These are phyloP conservation scores for Cromileptes altivelis DNA, from an alignment of 2,113 vertebrate genomes.

Conservation along the genomic window DNA sequence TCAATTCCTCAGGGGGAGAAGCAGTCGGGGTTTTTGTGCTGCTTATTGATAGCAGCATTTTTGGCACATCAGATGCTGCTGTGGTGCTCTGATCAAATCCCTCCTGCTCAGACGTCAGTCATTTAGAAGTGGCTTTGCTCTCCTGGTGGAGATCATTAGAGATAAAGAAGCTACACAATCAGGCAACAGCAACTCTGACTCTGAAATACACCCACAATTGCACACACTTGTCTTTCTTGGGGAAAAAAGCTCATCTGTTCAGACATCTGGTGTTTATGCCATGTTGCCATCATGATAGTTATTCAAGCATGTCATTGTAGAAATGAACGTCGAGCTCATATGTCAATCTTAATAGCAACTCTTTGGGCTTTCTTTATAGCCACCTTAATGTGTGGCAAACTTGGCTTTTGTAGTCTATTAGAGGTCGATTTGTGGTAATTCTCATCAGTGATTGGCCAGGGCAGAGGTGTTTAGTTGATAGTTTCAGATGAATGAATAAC, in stretches of 20 bases:
- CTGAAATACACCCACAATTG: slow-evolving; percentile 42
- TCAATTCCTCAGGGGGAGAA: slow-evolving; percentile 28
- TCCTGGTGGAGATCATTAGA: slow-evolving; percentile 69
- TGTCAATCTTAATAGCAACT: slow-evolving; percentile 77
- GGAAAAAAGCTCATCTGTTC: slow-evolving; percentile 64
- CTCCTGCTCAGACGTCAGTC: slow-evolving; percentile 57
- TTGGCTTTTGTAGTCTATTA: neutral
- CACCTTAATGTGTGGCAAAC: neutral
- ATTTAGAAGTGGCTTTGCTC: slow-evolving; percentile 49
- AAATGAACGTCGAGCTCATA: slow-evolving; percentile 69
- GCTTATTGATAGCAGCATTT: slow-evolving; percentile 52
- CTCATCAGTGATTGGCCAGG: neutral
- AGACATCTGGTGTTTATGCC: slow-evolving; percentile 83
- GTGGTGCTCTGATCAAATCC: slow-evolving; percentile 67
- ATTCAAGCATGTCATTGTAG: slow-evolving; percentile 82
- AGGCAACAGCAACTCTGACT: slow-evolving; percentile 13
- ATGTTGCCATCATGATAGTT: slow-evolving; percentile 78
- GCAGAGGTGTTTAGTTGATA: neutral
- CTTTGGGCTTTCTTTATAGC: slow-evolving; percentile 12
- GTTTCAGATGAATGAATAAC: slow-evolving; percentile 6
- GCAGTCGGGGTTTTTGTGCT: slow-evolving; percentile 38
- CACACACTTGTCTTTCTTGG: slow-evolving; percentile 69
- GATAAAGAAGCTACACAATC: slow-evolving; percentile 50
- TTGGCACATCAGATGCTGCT: slow-evolving; percentile 45
- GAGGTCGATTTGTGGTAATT: slow-evolving; percentile 2